phyloP scores from a whole-genome alignment of 2,113 vertebrate genomes.

The Spermophilus dauricus region DNA sequence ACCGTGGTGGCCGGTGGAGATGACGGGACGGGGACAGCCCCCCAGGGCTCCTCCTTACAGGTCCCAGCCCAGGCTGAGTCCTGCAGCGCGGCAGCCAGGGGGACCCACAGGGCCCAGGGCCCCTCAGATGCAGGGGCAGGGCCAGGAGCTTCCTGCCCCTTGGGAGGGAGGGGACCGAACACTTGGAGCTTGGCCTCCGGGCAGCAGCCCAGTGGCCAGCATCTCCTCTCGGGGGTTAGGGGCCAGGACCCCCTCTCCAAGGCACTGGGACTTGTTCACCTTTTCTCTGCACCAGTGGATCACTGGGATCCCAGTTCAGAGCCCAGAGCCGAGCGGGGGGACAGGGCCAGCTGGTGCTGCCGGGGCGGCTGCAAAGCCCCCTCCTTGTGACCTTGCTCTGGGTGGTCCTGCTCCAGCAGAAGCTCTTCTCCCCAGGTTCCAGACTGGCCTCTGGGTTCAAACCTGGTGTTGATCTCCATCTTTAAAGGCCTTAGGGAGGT shows the following conservation, averaged over 20 bases:
- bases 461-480: background rate
- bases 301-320: background rate
- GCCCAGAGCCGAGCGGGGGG: background rate
- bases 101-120: too few relatives aligned
- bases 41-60: rapidly evolving
- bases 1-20: background rate
- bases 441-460: background rate
- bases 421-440: background rate
- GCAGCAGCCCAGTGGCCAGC: too few relatives aligned
- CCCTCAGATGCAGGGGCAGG: too few relatives aligned
- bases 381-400: rapidly evolving
- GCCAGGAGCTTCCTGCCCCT: background rate
- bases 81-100: rapidly evolving
- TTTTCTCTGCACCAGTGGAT: background rate
- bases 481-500: background rate
- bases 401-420: rapidly evolving
- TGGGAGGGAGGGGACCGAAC: background rate
- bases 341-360: rapidly evolving
- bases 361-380: rapidly evolving
- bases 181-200: background rate
- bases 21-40: rapidly evolving
- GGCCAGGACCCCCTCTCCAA: too few relatives aligned
- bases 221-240: background rate
- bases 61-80: too few relatives aligned
- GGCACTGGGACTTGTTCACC: background rate